A percentile compares a stretch with the other conserved stretches of the same genome.
phyloP scores from a whole-genome alignment of 1,140 invertebrate species.

The Cepaea nemoralis region DNA sequence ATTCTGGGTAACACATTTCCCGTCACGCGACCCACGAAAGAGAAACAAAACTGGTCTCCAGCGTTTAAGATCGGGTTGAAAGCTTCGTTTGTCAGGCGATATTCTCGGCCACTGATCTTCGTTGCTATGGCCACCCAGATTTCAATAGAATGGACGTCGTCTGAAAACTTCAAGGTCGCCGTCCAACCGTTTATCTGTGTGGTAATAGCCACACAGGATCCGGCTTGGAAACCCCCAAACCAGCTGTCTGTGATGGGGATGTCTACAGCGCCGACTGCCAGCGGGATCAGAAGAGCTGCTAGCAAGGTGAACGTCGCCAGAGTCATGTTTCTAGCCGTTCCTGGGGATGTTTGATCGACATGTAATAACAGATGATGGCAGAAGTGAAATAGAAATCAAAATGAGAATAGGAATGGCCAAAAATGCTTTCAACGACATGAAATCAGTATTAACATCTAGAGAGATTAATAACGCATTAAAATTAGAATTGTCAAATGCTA shows the following conservation, averaged over 20 bases:
- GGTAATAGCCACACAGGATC: neutral
- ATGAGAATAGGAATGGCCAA: no score
- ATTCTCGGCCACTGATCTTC: slow-evolving; percentile 33
- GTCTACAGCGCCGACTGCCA: no score
- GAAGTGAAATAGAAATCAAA: no score
- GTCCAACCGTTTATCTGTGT: slow-evolving; percentile 20
- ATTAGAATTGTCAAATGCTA: no score
- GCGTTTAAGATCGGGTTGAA: neutral
- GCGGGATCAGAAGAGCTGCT: neutral
- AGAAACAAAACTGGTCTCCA: slow-evolving; percentile 27
- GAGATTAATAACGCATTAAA: no score
- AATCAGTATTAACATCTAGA: no score
- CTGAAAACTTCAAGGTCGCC: neutral
- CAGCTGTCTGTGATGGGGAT: slow-evolving; percentile 12
- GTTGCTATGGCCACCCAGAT: slow-evolving; percentile 4
- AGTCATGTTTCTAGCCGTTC: no score
- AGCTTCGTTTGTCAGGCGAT: slow-evolving; percentile 11
- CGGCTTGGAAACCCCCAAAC: slow-evolving; percentile 17
- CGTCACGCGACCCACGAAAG: slow-evolving; percentile 8
- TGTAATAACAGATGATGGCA: no score
- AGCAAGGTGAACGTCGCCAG: neutral
- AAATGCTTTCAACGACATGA: no score
- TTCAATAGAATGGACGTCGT: slow-evolving; percentile 4
- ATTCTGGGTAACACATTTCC: slow-evolving; percentile 25
- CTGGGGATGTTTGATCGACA: no score